Evolutionary conservation across 2,888 invertebrate genomes (phyloP).

Genomic region (Agonopterix alstromeriana): DNA sequence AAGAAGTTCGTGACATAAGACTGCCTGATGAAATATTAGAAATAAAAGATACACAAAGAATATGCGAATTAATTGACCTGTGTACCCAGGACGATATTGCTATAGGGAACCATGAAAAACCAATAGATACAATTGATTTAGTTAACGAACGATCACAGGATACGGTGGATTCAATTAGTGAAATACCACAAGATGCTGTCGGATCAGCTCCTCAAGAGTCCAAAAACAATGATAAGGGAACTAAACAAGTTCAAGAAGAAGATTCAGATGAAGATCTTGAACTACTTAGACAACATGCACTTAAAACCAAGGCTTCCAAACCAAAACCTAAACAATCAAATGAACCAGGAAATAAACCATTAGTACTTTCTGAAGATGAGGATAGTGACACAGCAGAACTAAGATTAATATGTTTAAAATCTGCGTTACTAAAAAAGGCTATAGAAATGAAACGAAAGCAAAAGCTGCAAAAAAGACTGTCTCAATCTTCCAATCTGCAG

Average conservation of each 20-base stretch:
- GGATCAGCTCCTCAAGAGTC: background rate
- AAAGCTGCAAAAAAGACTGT: constrained; percentile 51
- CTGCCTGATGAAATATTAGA: constrained; percentile 5
- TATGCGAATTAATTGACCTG: constrained; percentile 29
- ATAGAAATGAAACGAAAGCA: constrained; percentile 73
- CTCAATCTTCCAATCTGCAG: constrained; percentile 44
- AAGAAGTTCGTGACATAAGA: background rate
- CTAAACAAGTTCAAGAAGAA: constrained; percentile 20
- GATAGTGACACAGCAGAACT: constrained; percentile 79
- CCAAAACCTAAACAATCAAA: constrained; percentile 15
- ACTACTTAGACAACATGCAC: constrained; percentile 56
- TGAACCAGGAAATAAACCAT: constrained; percentile 19
- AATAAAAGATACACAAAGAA: constrained; percentile 11
- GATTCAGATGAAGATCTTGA: constrained; percentile 70
- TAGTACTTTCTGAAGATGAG: constrained; percentile 58
- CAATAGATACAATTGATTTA: constrained; percentile 27
- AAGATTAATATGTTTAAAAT: constrained; percentile 80
- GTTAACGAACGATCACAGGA: constrained; percentile 10
- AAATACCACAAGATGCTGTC: constrained; percentile 5
- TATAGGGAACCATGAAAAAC: background rate
- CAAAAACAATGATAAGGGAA: constrained; percentile 8
- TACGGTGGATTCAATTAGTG: background rate
- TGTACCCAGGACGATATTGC: constrained; percentile 30
- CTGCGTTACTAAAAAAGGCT: constrained; percentile 81
- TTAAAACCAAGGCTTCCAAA: constrained; percentile 58